Conservation (phyloP, 2,888 invertebrate genomes). For the Hybos culiciformis region DNA sequence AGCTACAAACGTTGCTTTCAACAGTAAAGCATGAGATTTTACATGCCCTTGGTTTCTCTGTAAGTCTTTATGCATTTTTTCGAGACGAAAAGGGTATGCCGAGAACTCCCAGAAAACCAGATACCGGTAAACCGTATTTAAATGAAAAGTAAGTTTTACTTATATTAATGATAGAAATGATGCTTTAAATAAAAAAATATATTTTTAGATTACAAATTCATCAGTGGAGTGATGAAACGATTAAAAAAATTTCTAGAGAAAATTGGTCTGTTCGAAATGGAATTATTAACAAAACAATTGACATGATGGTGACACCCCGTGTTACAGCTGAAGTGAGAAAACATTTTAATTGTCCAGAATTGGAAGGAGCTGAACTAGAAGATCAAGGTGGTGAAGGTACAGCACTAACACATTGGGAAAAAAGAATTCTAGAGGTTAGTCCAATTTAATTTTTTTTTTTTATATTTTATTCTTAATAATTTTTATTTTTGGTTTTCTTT, state of each 20-base stretch:
- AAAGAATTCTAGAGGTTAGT: conserved; percentile 85
- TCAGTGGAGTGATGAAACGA: conserved; percentile 86
- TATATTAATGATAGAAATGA: background rate
- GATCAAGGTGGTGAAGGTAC: conserved; percentile 98
- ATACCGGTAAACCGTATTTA: conserved; percentile 77
- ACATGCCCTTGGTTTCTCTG: conserved; percentile 94
- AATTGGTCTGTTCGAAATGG: conserved; percentile 73
- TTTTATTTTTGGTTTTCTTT: background rate
- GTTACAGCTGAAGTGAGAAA: conserved; percentile 74
- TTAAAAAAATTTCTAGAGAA: conserved; percentile 53
- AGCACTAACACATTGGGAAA: conserved; percentile 97
- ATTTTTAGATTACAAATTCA: conserved; percentile 68
- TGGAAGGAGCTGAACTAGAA: conserved; percentile 95
- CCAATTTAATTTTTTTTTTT: conserved; percentile 3
- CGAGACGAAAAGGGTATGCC: conserved; percentile 84
- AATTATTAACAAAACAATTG: conserved; percentile 55
- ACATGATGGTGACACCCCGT: conserved; percentile 82
- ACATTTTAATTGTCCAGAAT: conserved; percentile 71
- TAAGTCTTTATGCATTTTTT: conserved; percentile 85
- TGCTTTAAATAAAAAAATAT: background rate
- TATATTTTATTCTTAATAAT: background rate
- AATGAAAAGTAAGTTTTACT: conserved; percentile 63
- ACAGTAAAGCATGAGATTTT: conserved; percentile 98
- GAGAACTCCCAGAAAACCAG: conserved; percentile 60
- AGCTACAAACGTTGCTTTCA: conserved; percentile 79